phyloP scores from a whole-genome alignment of 2,797 vertebrate genomes.

The Anas capensis region DNA sequence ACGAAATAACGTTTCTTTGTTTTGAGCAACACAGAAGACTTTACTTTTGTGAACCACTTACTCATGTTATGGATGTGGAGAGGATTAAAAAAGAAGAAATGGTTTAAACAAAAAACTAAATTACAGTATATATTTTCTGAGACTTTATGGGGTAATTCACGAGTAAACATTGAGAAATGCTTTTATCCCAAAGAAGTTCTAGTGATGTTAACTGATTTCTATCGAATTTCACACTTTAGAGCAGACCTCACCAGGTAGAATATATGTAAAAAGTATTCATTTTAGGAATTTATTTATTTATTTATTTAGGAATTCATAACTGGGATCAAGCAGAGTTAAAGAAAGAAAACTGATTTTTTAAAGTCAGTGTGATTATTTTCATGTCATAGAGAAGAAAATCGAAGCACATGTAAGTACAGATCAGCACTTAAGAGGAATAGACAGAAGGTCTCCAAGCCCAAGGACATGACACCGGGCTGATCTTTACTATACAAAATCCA shows the following conservation, averaged over 20 bases:
- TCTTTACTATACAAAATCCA: neutral
- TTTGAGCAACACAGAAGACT: neutral
- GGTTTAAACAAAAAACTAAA: neutral
- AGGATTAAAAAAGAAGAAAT: constrained; percentile 2
- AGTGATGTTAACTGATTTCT: neutral
- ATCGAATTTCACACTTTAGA: neutral
- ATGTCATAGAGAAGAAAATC: neutral
- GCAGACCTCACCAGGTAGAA: neutral
- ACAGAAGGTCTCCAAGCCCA: neutral
- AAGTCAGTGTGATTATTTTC: neutral
- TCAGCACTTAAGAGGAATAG: neutral
- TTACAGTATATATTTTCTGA: neutral
- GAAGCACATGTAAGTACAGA: neutral
- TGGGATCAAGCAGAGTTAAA: neutral
- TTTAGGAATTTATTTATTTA: neutral
- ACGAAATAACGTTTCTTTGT: neutral
- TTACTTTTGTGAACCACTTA: neutral
- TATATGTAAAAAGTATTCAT: neutral
- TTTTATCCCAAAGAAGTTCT: neutral
- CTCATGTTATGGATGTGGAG: neutral
- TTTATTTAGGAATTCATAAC: neutral
- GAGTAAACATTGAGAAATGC: neutral
- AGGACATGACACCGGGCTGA: neutral
- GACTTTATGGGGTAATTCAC: neutral
- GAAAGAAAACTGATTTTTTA: neutral